These are phyloP conservation scores for Galeopterus variegatus DNA, from an alignment of 2,113 vertebrate genomes.

Conservation along the genomic window DNA sequence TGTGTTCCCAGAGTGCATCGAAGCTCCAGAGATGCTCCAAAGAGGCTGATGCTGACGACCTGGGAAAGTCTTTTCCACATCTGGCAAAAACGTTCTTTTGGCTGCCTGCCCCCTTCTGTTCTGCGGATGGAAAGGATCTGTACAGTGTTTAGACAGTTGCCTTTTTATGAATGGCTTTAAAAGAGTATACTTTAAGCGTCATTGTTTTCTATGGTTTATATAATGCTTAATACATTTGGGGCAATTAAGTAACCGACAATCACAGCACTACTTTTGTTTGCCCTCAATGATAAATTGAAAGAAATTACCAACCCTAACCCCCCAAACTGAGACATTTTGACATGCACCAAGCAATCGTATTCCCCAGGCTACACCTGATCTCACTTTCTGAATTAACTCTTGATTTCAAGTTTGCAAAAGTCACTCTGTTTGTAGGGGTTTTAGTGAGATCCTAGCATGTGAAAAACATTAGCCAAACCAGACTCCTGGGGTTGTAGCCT, in stretches of 20 bases:
- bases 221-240: background rate
- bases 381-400: background rate
- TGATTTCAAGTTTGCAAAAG: background rate
- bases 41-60: background rate
- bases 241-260: background rate
- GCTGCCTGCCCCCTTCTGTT: too few species aligned
- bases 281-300: background rate
- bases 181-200: background rate
- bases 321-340: background rate
- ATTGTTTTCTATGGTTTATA: background rate
- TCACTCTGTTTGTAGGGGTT: background rate
- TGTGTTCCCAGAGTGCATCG: fast-evolving
- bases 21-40: background rate
- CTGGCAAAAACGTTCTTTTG: too few species aligned
- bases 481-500: fast-evolving
- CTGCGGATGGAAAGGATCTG: too few species aligned
- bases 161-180: background rate
- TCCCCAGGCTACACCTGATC: background rate
- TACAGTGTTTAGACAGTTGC: fast-evolving
- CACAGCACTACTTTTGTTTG: background rate
- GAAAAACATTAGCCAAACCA: background rate
- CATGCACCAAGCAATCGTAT: fast-evolving
- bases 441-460: background rate
- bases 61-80: fast-evolving
- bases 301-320: fast-evolving